Base-by-base conservation (phyloP, 2,113 vertebrate genomes). In the Camelus dromedarius region DNA sequence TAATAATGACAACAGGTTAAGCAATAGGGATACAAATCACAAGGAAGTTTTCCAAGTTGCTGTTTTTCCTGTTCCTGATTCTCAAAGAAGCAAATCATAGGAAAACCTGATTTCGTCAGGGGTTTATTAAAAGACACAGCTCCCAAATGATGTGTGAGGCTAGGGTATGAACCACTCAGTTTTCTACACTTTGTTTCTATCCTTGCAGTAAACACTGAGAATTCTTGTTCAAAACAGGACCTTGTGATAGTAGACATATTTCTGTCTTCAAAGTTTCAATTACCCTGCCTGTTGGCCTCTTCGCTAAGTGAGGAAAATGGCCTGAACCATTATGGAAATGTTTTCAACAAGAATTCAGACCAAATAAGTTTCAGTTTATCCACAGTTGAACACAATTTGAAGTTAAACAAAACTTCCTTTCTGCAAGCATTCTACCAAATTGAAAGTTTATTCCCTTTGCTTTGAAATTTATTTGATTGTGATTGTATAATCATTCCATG, bases 401-500 rank as follows among this genome's bases (percentile, higher is more conserved):
- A 95, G 42, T 91, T 92, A 95, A 95, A 84, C 76, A 83, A 50
- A 93, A 62, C 24, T 82, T 77, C 48, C 79, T 81, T 92, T 92
- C 94, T 95, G 8, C 4, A 38, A 88, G 88, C 72, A 66, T 91
- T 91, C 52, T 85, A 48, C 93, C 30, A 10, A 94, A 83, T 80
- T 92, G 73, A 82, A 96, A 54, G 22, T 89, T 82, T 85, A 82
- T 32, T 86, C 15, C 81, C 24, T 67, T 67, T 58, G 75, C 92
- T 94, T 93, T 96, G 93, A 93, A 93, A 84, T 56, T 77, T 91
- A 79, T 52, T 89, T 96, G 79, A 89, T 92, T 93, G 67, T 38
- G 91, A 85, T 91, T 85, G 38, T 84, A 58, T 86, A 52, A 93
- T 93, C 76, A 72, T 77, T 66, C 79, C 46, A 50, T 79, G 64